Evolutionary conservation across 2,113 vertebrate genomes (phyloP).

Genomic region (Nyctibius bracteatus): DNA sequence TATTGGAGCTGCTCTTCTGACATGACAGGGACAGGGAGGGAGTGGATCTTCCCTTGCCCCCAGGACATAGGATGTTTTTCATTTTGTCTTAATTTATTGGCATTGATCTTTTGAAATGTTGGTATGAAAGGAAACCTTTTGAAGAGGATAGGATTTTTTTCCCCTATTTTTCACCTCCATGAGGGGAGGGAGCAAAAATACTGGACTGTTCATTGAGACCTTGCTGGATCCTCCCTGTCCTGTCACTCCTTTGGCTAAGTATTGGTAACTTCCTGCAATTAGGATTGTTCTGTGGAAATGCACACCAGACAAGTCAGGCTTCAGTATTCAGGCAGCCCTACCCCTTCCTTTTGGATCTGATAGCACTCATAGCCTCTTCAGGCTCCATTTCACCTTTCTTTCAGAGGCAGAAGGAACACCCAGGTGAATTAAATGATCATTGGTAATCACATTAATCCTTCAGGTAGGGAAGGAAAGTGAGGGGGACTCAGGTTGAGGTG

Average conservation of each 20-base stretch:
- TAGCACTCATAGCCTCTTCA: neutral
- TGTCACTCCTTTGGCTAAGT: neutral
- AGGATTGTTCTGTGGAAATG: neutral
- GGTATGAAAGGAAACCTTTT: neutral
- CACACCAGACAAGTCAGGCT: neutral
- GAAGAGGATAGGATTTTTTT: neutral
- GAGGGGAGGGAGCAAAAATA: neutral
- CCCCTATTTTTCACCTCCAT: neutral
- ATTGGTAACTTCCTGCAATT: neutral
- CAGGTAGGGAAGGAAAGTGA: neutral
- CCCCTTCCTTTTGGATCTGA: neutral
- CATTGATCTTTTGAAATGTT: neutral
- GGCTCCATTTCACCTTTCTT: neutral
- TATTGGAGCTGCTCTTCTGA: neutral
- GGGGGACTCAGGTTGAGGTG: neutral
- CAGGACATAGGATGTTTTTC: neutral
- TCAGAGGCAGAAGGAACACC: neutral
- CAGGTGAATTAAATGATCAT: neutral
- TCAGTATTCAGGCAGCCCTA: neutral
- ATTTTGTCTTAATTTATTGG: constrained; percentile 67
- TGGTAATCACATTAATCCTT: neutral
- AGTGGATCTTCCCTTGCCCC: neutral
- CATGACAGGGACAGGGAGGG: neutral
- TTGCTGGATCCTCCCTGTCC: neutral
- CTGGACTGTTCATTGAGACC: neutral